These are phyloP conservation scores for Nyctereutes procyonoides DNA, from an alignment of 2,113 vertebrate genomes.

Conservation along the genomic window DNA sequence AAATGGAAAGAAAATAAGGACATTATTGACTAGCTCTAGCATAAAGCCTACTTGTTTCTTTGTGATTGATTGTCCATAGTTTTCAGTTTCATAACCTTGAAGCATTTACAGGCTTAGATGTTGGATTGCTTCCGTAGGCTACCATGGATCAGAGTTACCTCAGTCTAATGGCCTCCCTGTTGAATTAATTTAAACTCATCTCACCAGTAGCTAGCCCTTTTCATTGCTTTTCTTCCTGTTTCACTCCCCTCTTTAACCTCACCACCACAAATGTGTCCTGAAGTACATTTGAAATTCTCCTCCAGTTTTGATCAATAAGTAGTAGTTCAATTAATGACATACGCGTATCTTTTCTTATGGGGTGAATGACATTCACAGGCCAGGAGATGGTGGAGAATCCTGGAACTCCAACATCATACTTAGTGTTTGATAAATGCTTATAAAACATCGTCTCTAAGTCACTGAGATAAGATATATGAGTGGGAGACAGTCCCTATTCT, in stretches of 20 bases:
- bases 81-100: not conserved
- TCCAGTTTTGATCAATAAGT: not conserved
- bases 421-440: not conserved
- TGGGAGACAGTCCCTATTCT: not conserved
- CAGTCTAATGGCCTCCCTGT: too few relatives aligned
- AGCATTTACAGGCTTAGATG: not conserved
- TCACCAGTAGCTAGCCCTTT: not conserved
- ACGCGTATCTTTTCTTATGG: not conserved
- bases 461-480: not conserved
- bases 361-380: not conserved
- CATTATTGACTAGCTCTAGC: not conserved
- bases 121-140: not conserved
- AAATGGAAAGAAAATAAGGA: not conserved
- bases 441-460: not conserved
- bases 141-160: not conserved
- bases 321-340: not conserved
- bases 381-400: not conserved
- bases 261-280: not conserved
- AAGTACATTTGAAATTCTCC: not conserved
- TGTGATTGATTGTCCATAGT: not conserved
- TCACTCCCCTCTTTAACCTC: not conserved
- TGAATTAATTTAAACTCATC: not conserved
- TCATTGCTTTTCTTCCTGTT: not conserved
- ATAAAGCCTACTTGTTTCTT: not conserved
- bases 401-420: not conserved